Conservation (phyloP, 2,113 vertebrate species). For the Mystacornis crossleyi region DNA sequence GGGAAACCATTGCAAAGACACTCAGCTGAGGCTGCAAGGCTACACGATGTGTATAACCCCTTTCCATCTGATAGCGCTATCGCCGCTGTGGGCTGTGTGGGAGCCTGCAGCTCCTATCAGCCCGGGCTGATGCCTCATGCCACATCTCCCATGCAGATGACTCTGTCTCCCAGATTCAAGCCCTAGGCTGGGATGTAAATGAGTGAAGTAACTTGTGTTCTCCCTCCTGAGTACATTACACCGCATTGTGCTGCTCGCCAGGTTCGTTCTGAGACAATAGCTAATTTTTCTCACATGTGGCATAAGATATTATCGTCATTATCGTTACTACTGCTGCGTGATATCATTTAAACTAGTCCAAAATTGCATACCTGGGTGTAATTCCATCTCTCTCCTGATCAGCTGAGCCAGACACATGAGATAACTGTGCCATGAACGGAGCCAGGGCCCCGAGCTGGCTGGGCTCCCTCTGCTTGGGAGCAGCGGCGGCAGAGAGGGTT, state of each 20-base stretch:
- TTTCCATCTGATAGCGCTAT: neutral
- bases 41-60: neutral
- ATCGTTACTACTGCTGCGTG: neutral
- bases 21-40: neutral
- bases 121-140: neutral
- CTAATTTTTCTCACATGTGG: neutral
- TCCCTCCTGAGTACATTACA: neutral
- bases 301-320: neutral
- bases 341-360: slow-evolving; percentile 10
- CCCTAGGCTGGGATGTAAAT: neutral
- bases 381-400: neutral
- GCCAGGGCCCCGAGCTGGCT: neutral
- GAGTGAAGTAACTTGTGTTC: neutral
- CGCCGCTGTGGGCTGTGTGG: neutral
- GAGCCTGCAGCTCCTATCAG: neutral
- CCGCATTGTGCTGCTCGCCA: neutral
- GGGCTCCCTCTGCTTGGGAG: neutral
- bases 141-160: neutral
- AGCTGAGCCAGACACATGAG: slow-evolving; percentile 9
- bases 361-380: slow-evolving; percentile 9
- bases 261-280: neutral
- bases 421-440: neutral
- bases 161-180: neutral
- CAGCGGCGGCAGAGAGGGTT: neutral
- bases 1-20: slow-evolving; percentile 28